Evolutionary conservation across 2,113 vertebrate species (phyloP), one percentile per base, ranked within the genome.

Genomic region (Falco punctatus): DNA sequence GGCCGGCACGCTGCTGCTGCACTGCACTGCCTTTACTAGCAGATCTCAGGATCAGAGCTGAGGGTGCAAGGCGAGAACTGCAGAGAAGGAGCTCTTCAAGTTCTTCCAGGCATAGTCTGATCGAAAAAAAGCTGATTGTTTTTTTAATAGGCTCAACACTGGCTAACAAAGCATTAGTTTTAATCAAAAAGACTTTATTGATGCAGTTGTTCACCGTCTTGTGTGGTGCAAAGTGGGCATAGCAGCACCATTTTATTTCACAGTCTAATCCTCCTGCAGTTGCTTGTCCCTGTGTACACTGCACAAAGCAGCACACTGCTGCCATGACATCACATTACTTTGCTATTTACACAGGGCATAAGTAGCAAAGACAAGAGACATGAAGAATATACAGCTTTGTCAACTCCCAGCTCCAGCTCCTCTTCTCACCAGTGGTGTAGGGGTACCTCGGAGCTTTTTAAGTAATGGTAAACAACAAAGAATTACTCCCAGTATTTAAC

Each of bases 281-380:
- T 40, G 15, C 40, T 59, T 49, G 26, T 13, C 26, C 33, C 51
- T 55, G 20, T 0, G 23, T 48, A 70, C 22, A 26, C 30, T 0
- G 0, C 54, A 67, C 30, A 52, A 22, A 78, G 44, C 58, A 40
- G 22, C 2, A 1, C 32, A 9, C 9, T 1, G 1, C 54, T 80
- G 62, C 66, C 79, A 27, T 0, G 0, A 12, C 49, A 74, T 32
- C 66, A 33, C 23, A 6, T 21, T 12, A 24, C 52, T 46, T 46
- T 13, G 32, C 30, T 73, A 22, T 55, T 62, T 87, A 62, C 20
- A 14, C 16, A n/a, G 27, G 17, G 20, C 23, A 23, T 22, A 55
- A 62, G 59, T 10, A 51, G 18, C 35, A 73, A 64, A 70, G 49
- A 69, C 13, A 26, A 38, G 30, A 61, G 52, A 59, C 46, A 14